Conservation (phyloP, 2,113 vertebrate genomes). For the Parus major region DNA sequence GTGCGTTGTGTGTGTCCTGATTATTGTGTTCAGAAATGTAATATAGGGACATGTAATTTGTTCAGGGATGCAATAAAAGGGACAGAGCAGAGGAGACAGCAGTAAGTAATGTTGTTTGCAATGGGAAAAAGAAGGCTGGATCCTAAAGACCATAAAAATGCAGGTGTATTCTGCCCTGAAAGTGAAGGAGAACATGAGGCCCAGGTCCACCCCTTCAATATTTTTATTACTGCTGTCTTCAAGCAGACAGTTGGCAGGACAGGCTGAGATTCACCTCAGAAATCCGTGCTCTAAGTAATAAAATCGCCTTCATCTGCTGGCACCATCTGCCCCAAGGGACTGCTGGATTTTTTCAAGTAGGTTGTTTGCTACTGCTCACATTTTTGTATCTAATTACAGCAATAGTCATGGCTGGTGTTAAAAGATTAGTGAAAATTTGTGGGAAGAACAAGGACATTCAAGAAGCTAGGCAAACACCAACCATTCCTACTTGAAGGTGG, state of each 20-base stretch:
- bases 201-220: background rate
- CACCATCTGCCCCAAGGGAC: conserved; percentile 21
- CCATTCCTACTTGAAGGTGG: background rate
- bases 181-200: background rate
- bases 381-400: conserved; percentile 12
- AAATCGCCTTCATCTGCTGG: conserved; percentile 40
- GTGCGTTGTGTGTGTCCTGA: background rate
- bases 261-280: conserved; percentile 45
- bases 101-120: background rate
- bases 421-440: conserved; percentile 14
- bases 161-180: background rate
- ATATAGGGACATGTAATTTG: background rate
- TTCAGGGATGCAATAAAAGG: background rate
- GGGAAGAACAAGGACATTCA: conserved; percentile 56
- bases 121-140: background rate
- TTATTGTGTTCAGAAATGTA: background rate
- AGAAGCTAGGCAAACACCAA: background rate
- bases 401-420: background rate
- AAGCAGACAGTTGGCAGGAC: background rate
- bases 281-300: conserved; percentile 1
- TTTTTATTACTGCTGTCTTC: background rate
- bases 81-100: background rate
- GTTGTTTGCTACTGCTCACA: background rate
- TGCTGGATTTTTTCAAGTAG: conserved; percentile 45
- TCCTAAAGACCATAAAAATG: background rate